phyloP scores from a whole-genome alignment of 2,113 vertebrate genomes.

The Meleagris gallopavo region DNA sequence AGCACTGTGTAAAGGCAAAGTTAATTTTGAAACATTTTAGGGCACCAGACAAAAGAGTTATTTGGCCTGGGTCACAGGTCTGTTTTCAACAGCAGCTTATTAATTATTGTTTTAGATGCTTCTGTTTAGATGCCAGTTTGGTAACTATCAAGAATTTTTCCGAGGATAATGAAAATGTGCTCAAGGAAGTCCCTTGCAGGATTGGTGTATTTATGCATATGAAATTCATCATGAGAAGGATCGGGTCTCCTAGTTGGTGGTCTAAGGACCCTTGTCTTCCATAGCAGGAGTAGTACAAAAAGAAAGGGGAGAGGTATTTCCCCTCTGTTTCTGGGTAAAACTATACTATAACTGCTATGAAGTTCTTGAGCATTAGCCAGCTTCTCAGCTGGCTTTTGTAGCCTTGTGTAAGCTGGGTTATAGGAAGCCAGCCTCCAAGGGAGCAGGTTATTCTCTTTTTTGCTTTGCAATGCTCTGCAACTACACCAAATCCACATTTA shows the following conservation, averaged over 20 bases:
- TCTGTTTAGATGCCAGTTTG: not conserved
- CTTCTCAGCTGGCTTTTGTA: not conserved
- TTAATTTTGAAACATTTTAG: not conserved
- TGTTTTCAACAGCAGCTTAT: not conserved
- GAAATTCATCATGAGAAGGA: not conserved
- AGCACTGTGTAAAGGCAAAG: not conserved
- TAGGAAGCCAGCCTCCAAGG: not conserved
- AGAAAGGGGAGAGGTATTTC: not conserved
- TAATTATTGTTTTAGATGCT: not conserved
- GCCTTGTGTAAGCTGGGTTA: not conserved
- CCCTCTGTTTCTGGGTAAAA: not conserved
- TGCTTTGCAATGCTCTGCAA: not conserved
- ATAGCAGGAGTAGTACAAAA: not conserved
- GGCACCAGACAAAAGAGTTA: not conserved
- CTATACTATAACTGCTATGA: not conserved
- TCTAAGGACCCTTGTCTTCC: not conserved
- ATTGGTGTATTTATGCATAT: rapidly evolving
- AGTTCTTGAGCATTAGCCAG: not conserved
- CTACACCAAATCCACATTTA: not conserved
- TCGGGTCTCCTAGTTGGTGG: rapidly evolving
- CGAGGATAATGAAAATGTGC: not conserved
- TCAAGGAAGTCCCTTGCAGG: not conserved
- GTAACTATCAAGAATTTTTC: not conserved
- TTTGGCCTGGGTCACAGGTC: not conserved
- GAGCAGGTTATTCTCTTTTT: not conserved